These are phyloP conservation scores for Rhodeus uyekii DNA, from an alignment of 2,797 vertebrate genomes.

Conservation along the genomic window DNA sequence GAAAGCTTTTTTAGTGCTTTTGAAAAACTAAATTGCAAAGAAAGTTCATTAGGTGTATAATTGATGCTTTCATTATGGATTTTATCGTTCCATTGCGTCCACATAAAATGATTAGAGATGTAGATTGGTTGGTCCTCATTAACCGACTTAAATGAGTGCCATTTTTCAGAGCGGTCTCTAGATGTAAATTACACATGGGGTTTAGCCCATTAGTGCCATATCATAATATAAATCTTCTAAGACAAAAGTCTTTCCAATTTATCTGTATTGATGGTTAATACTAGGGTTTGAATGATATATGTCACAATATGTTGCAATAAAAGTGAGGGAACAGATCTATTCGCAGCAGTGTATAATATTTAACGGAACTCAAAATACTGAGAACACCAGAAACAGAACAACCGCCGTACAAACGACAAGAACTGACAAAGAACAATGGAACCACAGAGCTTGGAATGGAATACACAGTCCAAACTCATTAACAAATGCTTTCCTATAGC, in stretches of 20 bases:
- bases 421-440: neutral
- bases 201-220: neutral
- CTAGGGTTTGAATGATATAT: neutral
- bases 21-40: neutral
- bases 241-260: neutral
- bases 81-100: neutral
- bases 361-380: neutral
- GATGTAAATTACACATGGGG: neutral
- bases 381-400: neutral
- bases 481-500: too few species aligned
- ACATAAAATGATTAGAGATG: neutral
- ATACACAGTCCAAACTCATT: too few species aligned
- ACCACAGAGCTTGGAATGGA: neutral
- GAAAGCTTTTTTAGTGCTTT: neutral
- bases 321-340: neutral
- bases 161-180: neutral
- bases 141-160: slow-evolving; percentile 5
- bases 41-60: neutral
- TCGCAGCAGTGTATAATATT: neutral
- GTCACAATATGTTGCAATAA: neutral
- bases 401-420: neutral
- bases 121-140: slow-evolving; percentile 2
- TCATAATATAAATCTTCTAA: neutral
- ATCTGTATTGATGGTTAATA: neutral
- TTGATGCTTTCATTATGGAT: neutral